Evolutionary conservation across 2,113 vertebrate species (phyloP).

Genomic region (Xenopus tropicalis): UCB_Xtro_10.0 CM004443.2:78052501-78053000

Average conservation of each 20-base stretch:
- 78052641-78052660: too few species aligned
- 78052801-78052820: background rate
- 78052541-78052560: too few species aligned
- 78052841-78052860: background rate
- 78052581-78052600: too few species aligned
- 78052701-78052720: background rate
- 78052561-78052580: too few species aligned
- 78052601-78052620: too few species aligned
- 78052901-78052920: background rate
- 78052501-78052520: too few species aligned
- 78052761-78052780: background rate
- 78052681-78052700: too few species aligned
- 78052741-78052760: background rate
- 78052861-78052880: background rate
- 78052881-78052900: background rate
- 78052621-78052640: too few species aligned
- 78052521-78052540: too few species aligned
- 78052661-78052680: too few species aligned
- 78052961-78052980: conserved; percentile 62
- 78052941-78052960: conserved; percentile 64
- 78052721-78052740: background rate
- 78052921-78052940: conserved; percentile 68
- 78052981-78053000: conserved; percentile 63
- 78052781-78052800: background rate
- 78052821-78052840: background rate